Evolutionary conservation across 2,113 vertebrate genomes (phyloP).

Genomic region (Actenoides hombroni): DNA sequence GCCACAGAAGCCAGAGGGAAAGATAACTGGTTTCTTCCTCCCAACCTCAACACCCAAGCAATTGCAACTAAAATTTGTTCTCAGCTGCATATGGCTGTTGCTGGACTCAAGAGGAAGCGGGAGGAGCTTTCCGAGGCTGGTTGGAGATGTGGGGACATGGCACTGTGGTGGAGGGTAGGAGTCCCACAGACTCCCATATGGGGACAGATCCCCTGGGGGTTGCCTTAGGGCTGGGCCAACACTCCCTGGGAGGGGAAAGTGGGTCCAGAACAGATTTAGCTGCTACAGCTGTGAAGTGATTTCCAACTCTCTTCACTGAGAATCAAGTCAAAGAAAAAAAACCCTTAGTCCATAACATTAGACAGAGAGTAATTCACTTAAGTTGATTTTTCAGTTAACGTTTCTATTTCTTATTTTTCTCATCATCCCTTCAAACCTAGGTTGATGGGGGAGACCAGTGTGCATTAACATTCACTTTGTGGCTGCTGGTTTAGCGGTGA

Average conservation of each 20-base stretch:
- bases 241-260: not conserved
- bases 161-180: not conserved
- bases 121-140: not conserved
- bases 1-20: not conserved
- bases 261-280: not conserved
- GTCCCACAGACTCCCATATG: not conserved
- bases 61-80: not conserved
- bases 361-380: not conserved
- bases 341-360: not conserved
- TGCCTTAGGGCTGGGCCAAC: not conserved
- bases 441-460: not conserved
- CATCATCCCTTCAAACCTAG: not conserved
- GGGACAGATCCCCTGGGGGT: not conserved
- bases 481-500: not conserved
- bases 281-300: not conserved
- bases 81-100: not conserved
- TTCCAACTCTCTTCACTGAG: not conserved
- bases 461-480: not conserved
- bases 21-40: not conserved
- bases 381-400: not conserved
- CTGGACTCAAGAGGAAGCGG: not conserved
- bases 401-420: not conserved
- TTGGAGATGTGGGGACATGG: not conserved
- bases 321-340: rapidly evolving
- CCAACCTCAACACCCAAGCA: not conserved